Evolutionary conservation across 2,113 vertebrate genomes (phyloP), one percentile per base, ranked within the genome.

Genomic region (Hippocampus abdominalis): DNA sequence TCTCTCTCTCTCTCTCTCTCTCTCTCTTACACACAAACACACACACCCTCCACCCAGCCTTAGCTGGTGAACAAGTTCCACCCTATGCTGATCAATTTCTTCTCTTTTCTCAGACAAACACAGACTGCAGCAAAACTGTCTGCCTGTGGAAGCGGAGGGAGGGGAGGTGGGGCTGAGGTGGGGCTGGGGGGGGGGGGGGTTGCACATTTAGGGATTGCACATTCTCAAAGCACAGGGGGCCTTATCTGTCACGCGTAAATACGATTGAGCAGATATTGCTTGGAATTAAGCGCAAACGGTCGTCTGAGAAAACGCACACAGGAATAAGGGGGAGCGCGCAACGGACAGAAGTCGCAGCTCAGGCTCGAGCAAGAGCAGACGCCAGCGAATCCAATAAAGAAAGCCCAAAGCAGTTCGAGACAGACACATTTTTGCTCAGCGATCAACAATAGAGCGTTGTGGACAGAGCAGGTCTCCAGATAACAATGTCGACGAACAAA

Each of bases 41-140:
- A 67, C 84, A 77, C 84, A 79, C 84, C 81, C 89, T 88, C 87
- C 81, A 86, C 82, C 81, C 84, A 88, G 83, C 72, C 71, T 83
- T 86, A 73, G 83, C 84, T 75, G 74, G 85, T 72, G 82, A 84
- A 86, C 86, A 88, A 83, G 81, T 87, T 87, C 84, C 86, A 88
- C 84, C 83, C 83, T 73, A 79, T 54, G 76, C 84, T 87, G 88
- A 89, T 89, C 88, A 91, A 89, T 91, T 91, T 84, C 80, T 89
- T 78, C 81, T 84, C 76, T 81, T 85, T 82, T 87, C 76, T 68
- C 71, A 77, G 74, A 70, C 70, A 46, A 71, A 62, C 56, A 54
- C 69, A 62, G 68, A 73, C 62, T 85, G 82, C 84, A 81, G 86
- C 21, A 68, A 77, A 76, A 80, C 51, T 75, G 67, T 51, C 42